Evolutionary conservation across 1,140 invertebrate genomes (phyloP).

Genomic region (Monochamus saltuarius): DNA sequence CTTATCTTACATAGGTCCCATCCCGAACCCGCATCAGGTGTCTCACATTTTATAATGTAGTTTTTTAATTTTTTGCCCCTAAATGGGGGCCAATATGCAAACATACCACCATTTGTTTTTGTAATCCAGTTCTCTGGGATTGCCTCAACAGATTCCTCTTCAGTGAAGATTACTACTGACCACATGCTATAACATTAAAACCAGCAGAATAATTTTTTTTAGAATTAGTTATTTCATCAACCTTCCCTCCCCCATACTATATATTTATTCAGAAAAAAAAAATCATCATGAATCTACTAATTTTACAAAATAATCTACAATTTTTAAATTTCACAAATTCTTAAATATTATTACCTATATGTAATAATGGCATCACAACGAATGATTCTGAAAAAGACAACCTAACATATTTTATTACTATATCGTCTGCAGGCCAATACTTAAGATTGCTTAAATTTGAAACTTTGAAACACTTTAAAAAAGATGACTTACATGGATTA

Average conservation of each 20-base stretch:
- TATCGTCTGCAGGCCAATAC: neutral
- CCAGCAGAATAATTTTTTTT: too few relatives aligned
- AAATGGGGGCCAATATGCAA: conserved; percentile 1
- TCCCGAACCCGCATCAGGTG: neutral
- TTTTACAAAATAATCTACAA: too few relatives aligned
- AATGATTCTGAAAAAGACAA: neutral
- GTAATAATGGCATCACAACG: too few relatives aligned
- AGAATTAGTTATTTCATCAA: too few relatives aligned
- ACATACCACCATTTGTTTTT: neutral
- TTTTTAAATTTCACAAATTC: too few relatives aligned
- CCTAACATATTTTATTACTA: conserved; percentile 6
- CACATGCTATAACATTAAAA: neutral
- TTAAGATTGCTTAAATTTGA: neutral
- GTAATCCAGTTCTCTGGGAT: neutral
- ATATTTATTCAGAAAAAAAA: neutral
- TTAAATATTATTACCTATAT: too few relatives aligned
- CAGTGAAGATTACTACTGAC: neutral
- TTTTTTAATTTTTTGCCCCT: neutral
- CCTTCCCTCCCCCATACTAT: too few relatives aligned
- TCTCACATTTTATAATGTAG: neutral
- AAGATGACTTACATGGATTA: conserved; percentile 5
- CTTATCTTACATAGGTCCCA: conserved; percentile 24
- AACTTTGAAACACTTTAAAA: conserved; percentile 1
- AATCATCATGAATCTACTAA: too few relatives aligned
- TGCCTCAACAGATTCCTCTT: neutral